Evolutionary conservation across 2,797 vertebrate genomes (phyloP).

Genomic region (Oryzias sinensis): DNA sequence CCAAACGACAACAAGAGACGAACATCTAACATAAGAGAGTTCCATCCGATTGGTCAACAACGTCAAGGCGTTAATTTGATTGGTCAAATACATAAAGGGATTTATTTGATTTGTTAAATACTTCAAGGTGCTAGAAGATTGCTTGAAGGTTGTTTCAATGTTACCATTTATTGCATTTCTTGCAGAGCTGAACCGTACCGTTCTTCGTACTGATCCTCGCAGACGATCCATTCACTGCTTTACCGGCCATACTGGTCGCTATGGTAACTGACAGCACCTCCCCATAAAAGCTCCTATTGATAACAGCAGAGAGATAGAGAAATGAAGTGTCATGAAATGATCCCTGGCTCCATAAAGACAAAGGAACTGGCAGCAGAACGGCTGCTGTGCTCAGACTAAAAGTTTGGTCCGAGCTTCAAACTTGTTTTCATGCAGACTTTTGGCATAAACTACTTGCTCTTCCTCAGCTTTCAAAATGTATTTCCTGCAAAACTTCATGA

Average conservation of each 20-base stretch:
- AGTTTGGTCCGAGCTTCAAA: not conserved
- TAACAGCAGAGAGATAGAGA: conserved; percentile 43
- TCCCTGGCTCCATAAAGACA: conserved; percentile 28
- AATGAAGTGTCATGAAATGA: conserved; percentile 40
- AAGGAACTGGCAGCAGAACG: conserved; percentile 11
- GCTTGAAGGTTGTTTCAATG: too few species aligned
- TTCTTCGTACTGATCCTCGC: conserved; percentile 32
- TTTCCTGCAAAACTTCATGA: conserved; percentile 34
- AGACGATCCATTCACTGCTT: conserved; percentile 36
- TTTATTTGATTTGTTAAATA: too few species aligned
- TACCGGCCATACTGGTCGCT: conserved; percentile 51
- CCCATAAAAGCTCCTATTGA: conserved; percentile 62
- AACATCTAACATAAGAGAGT: too few species aligned
- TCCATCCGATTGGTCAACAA: too few species aligned
- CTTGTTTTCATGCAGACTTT: not conserved
- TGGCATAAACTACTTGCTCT: not conserved
- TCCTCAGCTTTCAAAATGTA: not conserved
- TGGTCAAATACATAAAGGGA: too few species aligned
- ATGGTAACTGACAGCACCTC: conserved; percentile 56
- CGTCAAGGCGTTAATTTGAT: too few species aligned
- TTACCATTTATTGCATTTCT: too few species aligned
- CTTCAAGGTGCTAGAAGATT: too few species aligned
- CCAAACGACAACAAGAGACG: too few species aligned
- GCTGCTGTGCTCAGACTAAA: not conserved
- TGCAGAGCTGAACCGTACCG: too few species aligned